Evolutionary conservation across 2,888 invertebrate genomes (phyloP).

Genomic region (Muschampia plurimacula): DNA sequence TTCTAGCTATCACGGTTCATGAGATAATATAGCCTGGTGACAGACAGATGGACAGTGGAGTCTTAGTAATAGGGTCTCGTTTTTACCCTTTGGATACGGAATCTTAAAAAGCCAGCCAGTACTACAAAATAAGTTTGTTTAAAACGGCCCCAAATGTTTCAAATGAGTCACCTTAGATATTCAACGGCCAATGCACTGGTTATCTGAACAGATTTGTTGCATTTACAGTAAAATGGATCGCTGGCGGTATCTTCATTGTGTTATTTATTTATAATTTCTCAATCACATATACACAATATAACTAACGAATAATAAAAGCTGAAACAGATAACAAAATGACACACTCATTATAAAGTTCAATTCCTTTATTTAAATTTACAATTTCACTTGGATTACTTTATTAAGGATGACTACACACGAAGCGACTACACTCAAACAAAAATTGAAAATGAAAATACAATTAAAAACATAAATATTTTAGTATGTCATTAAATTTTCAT

Average conservation of each 20-base stretch:
- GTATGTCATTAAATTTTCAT: too few relatives aligned
- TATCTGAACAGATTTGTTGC: neutral
- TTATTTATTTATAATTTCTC: neutral
- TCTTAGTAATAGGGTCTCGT: too few relatives aligned
- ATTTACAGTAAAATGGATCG: neutral
- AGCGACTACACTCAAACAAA: neutral
- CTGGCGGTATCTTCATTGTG: neutral
- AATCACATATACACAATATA: neutral
- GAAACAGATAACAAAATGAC: constrained; percentile 15
- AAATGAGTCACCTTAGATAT: constrained; percentile 4
- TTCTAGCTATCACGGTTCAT: too few relatives aligned
- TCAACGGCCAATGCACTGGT: constrained; percentile 4
- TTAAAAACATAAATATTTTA: too few relatives aligned
- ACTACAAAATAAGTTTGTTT: neutral
- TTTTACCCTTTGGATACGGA: too few relatives aligned
- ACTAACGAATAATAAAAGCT: neutral
- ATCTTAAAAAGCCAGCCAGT: too few relatives aligned
- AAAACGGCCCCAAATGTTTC: neutral
- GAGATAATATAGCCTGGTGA: too few relatives aligned
- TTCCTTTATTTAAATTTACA: constrained; percentile 23
- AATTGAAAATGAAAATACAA: too few relatives aligned
- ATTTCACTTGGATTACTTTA: constrained; percentile 8
- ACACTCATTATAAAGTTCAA: constrained; percentile 17
- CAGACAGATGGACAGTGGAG: too few relatives aligned
- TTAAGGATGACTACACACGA: constrained; percentile 23